Percentiles rank a stretch among this genome's conserved stretches.
Evolutionary conservation across 2,113 vertebrate genomes (phyloP).

Genomic region (Okapia johnstoni): DNA sequence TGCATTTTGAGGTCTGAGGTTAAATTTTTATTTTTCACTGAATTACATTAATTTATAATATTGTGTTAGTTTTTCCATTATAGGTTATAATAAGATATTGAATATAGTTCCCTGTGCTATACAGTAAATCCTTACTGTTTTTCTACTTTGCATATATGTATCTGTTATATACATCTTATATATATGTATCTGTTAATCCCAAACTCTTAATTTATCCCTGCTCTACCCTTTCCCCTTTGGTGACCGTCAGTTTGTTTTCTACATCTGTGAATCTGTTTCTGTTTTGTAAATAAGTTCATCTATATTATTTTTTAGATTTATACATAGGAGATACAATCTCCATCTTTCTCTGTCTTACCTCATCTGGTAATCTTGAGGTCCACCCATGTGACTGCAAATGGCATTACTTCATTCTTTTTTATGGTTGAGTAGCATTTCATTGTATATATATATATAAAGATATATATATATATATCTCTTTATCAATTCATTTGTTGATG

Average conservation of each 20-base stretch:
- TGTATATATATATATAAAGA: not conserved
- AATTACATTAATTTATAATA: not conserved
- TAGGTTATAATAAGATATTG: not conserved
- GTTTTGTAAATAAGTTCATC: not conserved
- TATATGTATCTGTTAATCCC: not conserved
- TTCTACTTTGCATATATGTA: not conserved
- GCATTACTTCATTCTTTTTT: not conserved
- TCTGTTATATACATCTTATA: not conserved
- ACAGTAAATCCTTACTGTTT: not conserved
- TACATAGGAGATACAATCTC: not conserved
- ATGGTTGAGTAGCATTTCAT: not conserved
- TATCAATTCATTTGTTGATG: not conserved
- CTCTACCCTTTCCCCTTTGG: not conserved
- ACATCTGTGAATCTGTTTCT: not conserved
- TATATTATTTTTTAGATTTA: not conserved
- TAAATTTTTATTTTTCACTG: not conserved
- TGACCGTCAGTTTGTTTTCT: not conserved
- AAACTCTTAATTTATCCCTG: not conserved
- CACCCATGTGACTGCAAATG: not conserved
- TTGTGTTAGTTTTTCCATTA: not conserved
- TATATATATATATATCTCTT: not conserved
- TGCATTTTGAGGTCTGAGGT: not conserved
- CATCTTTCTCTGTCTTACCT: not conserved
- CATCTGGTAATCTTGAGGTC: not conserved
- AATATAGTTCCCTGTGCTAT: not conserved